Evolutionary conservation across 2,888 invertebrate species (phyloP).

Genomic region (Chrysolina haemoptera): DNA sequence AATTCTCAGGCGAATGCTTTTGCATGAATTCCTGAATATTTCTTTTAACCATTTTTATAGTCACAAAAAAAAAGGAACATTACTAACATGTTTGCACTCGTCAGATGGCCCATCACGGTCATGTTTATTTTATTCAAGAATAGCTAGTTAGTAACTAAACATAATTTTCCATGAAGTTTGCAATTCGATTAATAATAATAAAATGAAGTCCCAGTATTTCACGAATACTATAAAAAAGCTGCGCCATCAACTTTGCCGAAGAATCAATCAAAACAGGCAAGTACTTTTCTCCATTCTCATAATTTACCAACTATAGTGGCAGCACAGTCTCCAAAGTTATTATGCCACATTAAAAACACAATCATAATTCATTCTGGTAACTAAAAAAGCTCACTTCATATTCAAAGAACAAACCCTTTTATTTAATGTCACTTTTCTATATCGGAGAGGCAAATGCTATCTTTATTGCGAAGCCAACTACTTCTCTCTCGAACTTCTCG

Average conservation of each 20-base stretch:
- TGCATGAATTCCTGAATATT: no score
- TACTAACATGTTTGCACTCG: no score
- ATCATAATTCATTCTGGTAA: constrained; percentile 37
- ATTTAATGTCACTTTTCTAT: constrained; percentile 53
- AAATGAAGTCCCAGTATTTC: not conserved
- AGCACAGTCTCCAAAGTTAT: not conserved
- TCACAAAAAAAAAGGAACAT: no score
- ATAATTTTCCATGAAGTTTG: not conserved
- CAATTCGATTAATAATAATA: not conserved
- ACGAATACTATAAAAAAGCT: not conserved
- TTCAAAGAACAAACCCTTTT: constrained; percentile 48
- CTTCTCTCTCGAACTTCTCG: constrained; percentile 31
- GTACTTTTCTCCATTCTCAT: constrained; percentile 7
- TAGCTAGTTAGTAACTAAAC: no score
- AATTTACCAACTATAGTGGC: constrained; percentile 21
- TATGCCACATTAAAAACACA: constrained; percentile 22
- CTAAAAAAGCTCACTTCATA: constrained; percentile 38
- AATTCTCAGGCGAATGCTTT: no score
- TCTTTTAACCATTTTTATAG: no score
- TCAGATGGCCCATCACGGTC: no score
- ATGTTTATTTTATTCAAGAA: no score
- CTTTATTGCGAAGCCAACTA: constrained; percentile 48
- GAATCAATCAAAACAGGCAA: constrained; percentile 2
- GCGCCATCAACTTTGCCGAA: not conserved
- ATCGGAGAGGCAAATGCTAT: constrained; percentile 44